phyloP scores from a whole-genome alignment of 2,888 invertebrate genomes.

The Sericinus montela region DNA sequence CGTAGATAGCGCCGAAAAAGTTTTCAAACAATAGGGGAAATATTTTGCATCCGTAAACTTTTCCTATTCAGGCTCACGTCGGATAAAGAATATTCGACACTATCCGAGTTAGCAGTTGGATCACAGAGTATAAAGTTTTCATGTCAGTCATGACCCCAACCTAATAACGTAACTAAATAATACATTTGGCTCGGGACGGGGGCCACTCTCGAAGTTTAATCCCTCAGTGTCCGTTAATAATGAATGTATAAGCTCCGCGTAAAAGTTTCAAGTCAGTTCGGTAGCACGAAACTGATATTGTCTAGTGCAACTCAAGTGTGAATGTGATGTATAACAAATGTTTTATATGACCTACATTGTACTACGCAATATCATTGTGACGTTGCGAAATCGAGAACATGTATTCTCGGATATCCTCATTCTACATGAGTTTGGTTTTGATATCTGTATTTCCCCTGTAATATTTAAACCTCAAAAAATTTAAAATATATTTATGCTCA shows the following conservation, averaged over 20 bases:
- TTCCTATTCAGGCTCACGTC: not conserved
- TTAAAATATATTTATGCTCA: no score
- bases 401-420: not conserved
- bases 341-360: not conserved
- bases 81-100: not conserved
- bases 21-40: no score
- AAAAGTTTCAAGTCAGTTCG: not conserved
- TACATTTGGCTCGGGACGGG: not conserved
- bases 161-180: not conserved
- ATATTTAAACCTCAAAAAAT: no score
- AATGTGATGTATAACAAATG: slow-evolving; percentile 7
- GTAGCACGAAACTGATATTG: slow-evolving; percentile 1
- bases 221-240: not conserved
- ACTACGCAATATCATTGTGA: slow-evolving; percentile 6
- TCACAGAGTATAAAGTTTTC: not conserved
- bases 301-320: not conserved
- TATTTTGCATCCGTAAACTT: no score
- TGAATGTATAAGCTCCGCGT: not conserved
- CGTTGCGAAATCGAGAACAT: slow-evolving; percentile 8
- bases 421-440: no score
- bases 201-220: not conserved
- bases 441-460: no score
- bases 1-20: no score
- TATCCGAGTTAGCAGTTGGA: not conserved
- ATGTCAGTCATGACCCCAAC: not conserved